phyloP scores from a whole-genome alignment of 1,140 invertebrate species.

The Drosophila biarmipes region DNA sequence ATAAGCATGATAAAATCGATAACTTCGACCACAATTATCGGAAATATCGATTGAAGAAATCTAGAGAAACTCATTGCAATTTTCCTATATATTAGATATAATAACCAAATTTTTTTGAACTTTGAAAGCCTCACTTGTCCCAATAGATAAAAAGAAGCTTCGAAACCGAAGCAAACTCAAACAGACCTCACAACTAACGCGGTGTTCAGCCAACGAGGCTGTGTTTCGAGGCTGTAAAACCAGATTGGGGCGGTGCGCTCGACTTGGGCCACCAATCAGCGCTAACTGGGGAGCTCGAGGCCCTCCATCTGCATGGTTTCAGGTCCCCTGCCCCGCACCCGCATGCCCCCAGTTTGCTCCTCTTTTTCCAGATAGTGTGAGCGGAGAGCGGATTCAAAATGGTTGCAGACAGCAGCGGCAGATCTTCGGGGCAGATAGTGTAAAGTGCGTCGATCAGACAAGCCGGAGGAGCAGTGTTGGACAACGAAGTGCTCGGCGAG shows the following conservation, averaged over 20 bases:
- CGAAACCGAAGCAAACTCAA: not conserved
- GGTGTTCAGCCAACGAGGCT: constrained; percentile 36
- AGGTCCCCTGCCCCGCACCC: constrained; percentile 6
- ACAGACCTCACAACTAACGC: constrained; percentile 5
- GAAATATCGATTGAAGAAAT: no score
- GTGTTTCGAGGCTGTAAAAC: constrained; percentile 57
- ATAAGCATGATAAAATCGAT: no score
- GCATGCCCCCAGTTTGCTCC: not conserved
- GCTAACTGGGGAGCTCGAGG: constrained; percentile 39
- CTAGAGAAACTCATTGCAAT: no score
- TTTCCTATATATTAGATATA: no score
- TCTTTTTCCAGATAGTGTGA: constrained; percentile 29
- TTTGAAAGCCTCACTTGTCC: not conserved
- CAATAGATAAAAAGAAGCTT: not conserved
- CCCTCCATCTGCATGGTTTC: constrained; percentile 22
- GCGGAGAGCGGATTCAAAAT: constrained; percentile 59
- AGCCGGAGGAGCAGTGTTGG: constrained; percentile 30
- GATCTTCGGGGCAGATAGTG: constrained; percentile 52
- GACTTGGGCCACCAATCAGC: constrained; percentile 69
- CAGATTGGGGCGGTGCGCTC: constrained; percentile 77
- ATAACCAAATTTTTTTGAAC: not conserved
- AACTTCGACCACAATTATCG: no score
- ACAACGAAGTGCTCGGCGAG: constrained; percentile 9
- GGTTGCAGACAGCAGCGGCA: constrained; percentile 47
- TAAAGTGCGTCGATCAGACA: constrained; percentile 70